phyloP scores from a whole-genome alignment of 2,113 vertebrate genomes.

The Bufo bufo region DNA sequence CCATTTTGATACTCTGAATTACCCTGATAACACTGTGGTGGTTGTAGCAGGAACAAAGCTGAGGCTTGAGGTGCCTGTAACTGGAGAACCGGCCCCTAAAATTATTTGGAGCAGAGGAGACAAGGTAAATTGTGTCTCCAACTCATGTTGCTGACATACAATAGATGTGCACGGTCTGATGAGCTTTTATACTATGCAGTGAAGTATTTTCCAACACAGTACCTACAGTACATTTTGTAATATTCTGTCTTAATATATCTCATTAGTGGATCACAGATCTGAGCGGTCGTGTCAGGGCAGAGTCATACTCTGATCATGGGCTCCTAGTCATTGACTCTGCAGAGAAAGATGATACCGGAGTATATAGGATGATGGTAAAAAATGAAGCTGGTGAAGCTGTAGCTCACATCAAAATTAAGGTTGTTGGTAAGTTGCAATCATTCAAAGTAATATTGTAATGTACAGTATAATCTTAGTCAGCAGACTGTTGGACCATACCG shows the following conservation, averaged over 20 bases:
- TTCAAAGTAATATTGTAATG: neutral
- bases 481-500: neutral
- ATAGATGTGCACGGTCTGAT: neutral
- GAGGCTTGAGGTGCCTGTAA: slow-evolving; percentile 92
- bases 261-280: slow-evolving; percentile 86
- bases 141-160: neutral
- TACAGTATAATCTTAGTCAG: no score
- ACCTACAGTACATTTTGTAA: neutral
- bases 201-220: neutral
- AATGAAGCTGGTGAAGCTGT: slow-evolving; percentile 95
- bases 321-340: slow-evolving; percentile 90
- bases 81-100: slow-evolving; percentile 90
- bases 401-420: slow-evolving; percentile 90
- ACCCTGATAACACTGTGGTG: slow-evolving; percentile 85
- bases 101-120: slow-evolving; percentile 94
- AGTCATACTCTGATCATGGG: slow-evolving; percentile 88
- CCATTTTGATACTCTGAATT: slow-evolving; percentile 87
- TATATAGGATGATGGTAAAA: slow-evolving; percentile 91
- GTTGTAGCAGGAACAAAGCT: slow-evolving; percentile 94
- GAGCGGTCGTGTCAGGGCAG: slow-evolving; percentile 83
- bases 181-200: neutral
- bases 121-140: slow-evolving; percentile 74
- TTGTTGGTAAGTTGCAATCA: slow-evolving; percentile 86
- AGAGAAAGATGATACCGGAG: slow-evolving; percentile 88
- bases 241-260: neutral